Evolutionary conservation across 1,140 invertebrate species (phyloP), one percentile per base, ranked within the genome.

Genomic region (Drosophila arizonae): DNA sequence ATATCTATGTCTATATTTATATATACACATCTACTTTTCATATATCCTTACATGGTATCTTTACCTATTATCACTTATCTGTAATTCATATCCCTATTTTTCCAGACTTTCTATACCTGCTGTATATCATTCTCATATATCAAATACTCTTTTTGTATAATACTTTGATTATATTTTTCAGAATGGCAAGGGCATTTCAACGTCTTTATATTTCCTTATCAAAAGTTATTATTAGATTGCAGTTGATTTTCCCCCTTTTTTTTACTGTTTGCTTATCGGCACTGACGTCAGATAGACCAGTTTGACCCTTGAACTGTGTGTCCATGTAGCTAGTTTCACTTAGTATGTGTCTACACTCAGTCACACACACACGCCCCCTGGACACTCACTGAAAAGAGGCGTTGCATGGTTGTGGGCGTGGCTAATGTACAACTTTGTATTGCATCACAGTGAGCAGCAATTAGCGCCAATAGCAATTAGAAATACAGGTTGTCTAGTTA

Each of bases 391-490:
- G n/a, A 46, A 17, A 15, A 46, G 43, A 1, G 43, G 43, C 43
- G 13, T 36, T 33, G 4, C 28, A 54, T 54, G 15, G 8, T 9
- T 8, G 41, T 39, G 67, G 67, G 67, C 68, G 68, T 57, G 72
- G 50, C 68, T 45, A n/a, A 15, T 64, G 52, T 26, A 36, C 61
- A 60, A 50, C 67, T 64, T 55, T 50, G 39, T 11, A 46, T 26
- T 60, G 56, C 46, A 15, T 24, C 46, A 58, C 41, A 30, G 55
- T 36, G 41, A 52, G n/a, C 60, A 43, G 68, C 43, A 72, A 75
- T 75, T 72, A 72, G 41, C 43, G 43, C 43, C 64, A 75, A 75
- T 66, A 58, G 55, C 61, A 45, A 33, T 60, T 15, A 76, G 50
- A 55, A 60, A 65, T n/a, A 61, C 24, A 41, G 24, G 36, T 17